Base-by-base conservation (phyloP, 23 tunicate species). In the Corella eumyota region DNA sequence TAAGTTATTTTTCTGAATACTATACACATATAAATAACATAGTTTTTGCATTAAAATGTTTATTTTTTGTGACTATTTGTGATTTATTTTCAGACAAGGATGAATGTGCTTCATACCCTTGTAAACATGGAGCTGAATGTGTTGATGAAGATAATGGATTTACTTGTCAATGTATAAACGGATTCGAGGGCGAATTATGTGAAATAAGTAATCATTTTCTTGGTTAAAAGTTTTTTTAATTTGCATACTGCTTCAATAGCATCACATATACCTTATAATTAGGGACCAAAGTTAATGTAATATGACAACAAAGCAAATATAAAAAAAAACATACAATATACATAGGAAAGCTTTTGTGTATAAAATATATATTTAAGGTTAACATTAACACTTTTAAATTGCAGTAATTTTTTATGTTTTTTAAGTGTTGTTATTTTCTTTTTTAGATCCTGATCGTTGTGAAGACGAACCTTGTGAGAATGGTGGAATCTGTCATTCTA, bases 61-160 rank as follows among this genome's bases (percentile, higher is more conserved):
- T 53, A 15, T 11, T 11, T 11, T n/a, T 15, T 53, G 60, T 53
- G n/a, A 21, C 24, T 53, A 9, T 20, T 21, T 53, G 15, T 11
- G 60, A 7, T 53, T 53, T 53, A 11, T 11, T 53, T 15, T 53
- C 74, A 88, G 96, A 69, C 46, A 90, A 71, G 25, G 81, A 78
- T 36, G 71, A 68, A 35, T 88, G 96, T 46, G 71, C 56, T 1
- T 75, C 96, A n/a, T 52, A 72, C 59, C 96, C 96, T 6, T 88
- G 96, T 50, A 45, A 72, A 56, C 72, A 88, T 48, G 79, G 61
- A 22, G 96, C 77, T 25, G 23, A 53, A 20, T 88, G 96, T 28
- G 60, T 73, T 0, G 77, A 68, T 34, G 49, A 60, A 2, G 32
- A 46, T 1, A 45, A 56, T 20, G 73, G 61, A 6, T 88, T 65